Base-by-base conservation (phyloP, 1,140 invertebrate genomes). In the Heterodera schachtii region DNA sequence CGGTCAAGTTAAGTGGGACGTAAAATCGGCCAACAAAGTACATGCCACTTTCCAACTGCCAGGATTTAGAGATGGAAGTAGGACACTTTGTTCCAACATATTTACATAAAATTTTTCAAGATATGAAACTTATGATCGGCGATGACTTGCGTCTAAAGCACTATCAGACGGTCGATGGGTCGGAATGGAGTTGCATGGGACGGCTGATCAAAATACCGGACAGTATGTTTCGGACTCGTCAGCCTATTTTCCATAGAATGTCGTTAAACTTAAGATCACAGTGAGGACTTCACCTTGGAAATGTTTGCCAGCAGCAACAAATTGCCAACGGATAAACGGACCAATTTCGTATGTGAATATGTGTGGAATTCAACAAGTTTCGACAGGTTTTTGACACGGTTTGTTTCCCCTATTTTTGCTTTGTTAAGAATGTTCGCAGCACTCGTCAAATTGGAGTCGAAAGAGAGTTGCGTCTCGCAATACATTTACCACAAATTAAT, bases 311-410 rank as follows among this genome's bases (percentile, higher is more conserved):
- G 75, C 19, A 86, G 79, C 76, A 87, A 82, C 60, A 84, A 83
- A 49, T 81, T 90, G 60, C 90, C 89, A 19, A 81, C 86, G 0
- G 87, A 90, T 73, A 87, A 83, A 79, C 84, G 84, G 11, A 89
- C 94, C 73, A 97, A 97, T 90, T 99, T 98, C 91, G 95, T 96
- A 0, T 95, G 99, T 13, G 97, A 99, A 91, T 99, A 98, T 91
- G 98, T 99, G 41, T 99, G 97, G 98, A 99, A 99, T 90, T 96
- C 96, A 78, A 99, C 97, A 1, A 96, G 95, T 67, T 99, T 99
- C 91, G 96, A 99, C 90, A 93, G 95, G 95, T 95, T 44, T 41
- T 13, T 31, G 9, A 78, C 16, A 44, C 41, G 13, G 44, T 19
- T 66, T 82, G 21, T 49, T 79, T 57, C 21, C 75, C 73, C 8